phyloP scores from a whole-genome alignment of 2,113 vertebrate genomes.

The Dicentrarchus labrax region DNA sequence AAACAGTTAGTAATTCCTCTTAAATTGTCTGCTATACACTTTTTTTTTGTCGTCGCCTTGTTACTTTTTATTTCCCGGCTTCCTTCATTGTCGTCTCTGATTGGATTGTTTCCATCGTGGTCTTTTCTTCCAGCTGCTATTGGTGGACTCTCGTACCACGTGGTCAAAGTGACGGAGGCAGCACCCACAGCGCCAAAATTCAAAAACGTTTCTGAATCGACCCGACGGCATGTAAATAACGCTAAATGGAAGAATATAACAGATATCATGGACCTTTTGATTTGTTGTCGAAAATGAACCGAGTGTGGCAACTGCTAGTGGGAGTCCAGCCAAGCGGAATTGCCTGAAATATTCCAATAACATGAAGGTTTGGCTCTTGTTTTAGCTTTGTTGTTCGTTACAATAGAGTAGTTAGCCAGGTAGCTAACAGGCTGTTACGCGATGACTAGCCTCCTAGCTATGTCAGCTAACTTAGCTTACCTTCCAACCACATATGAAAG shows the following conservation, averaged over 20 bases:
- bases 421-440: background rate
- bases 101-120: background rate
- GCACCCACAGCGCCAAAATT: slow-evolving; percentile 94
- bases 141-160: slow-evolving; percentile 64
- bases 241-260: slow-evolving; percentile 10
- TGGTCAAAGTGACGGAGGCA: slow-evolving; percentile 58
- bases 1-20: background rate
- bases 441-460: slow-evolving; percentile 9
- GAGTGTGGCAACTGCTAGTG: background rate
- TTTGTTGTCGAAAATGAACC: background rate
- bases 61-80: slow-evolving; percentile 52
- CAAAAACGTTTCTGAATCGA: slow-evolving; percentile 82
- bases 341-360: slow-evolving; percentile 54
- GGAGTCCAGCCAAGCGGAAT: slow-evolving; percentile 11
- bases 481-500: background rate
- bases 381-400: background rate
- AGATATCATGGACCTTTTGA: background rate
- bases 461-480: slow-evolving; percentile 29
- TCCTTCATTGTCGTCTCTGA: background rate
- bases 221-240: slow-evolving; percentile 36
- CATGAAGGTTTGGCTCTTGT: slow-evolving; percentile 81
- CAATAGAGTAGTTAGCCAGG: background rate
- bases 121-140: slow-evolving; percentile 9
- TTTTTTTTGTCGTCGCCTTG: slow-evolving; percentile 18
- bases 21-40: background rate